Evolutionary conservation across 2,113 vertebrate species (phyloP).

Genomic region (Nothocercus nigrocapillus): DNA sequence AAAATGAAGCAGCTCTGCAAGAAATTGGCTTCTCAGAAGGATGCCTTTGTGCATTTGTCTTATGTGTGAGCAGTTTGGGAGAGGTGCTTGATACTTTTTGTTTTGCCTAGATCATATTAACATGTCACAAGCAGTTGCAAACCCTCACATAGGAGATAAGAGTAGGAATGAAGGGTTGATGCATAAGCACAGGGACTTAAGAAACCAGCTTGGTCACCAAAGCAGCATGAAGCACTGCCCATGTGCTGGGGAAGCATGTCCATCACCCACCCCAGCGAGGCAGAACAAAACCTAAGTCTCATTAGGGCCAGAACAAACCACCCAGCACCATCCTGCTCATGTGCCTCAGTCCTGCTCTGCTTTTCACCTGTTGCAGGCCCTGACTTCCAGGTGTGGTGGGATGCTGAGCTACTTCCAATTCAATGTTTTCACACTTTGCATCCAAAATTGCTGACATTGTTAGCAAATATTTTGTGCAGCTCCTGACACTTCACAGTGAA

Average conservation of each 20-base stretch:
- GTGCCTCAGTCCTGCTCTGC: not conserved
- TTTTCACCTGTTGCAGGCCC: not conserved
- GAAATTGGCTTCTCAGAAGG: accelerated
- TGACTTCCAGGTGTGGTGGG: too few species aligned
- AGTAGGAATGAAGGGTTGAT: not conserved
- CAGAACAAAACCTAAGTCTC: not conserved
- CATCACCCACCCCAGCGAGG: not conserved
- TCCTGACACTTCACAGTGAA: not conserved
- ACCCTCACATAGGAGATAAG: not conserved
- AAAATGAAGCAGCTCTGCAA: not conserved
- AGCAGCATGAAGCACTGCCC: not conserved
- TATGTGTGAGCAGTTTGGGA: not conserved
- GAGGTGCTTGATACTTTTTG: not conserved
- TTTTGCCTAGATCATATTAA: not conserved
- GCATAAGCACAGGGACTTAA: too few species aligned
- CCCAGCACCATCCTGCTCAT: not conserved
- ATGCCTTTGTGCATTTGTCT: not conserved
- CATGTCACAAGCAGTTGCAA: not conserved
- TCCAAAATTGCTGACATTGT: not conserved
- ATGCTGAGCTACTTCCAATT: not conserved
- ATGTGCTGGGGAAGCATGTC: not conserved
- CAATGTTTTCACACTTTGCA: not conserved
- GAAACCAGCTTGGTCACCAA: not conserved
- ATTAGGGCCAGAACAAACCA: not conserved
- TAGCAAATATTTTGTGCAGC: not conserved